Evolutionary conservation across 2,113 vertebrate species (phyloP), one percentile per base, ranked within the genome.

Genomic region (Tringa solitaria): DNA sequence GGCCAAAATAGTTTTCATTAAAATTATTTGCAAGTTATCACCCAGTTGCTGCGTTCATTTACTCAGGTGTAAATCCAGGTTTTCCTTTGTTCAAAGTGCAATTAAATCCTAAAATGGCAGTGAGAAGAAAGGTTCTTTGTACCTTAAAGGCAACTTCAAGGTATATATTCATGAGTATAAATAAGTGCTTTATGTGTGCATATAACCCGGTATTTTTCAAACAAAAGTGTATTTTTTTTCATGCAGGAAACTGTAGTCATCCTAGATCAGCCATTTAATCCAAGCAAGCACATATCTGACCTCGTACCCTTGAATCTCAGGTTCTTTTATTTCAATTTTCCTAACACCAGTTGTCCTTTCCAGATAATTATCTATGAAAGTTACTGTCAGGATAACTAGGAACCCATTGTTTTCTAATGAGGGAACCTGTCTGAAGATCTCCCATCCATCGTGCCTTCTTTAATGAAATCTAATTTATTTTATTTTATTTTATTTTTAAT

Each of bases 1-100:
- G 81, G 45, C 32, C 76, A 96, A 76, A 84, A 65, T 10, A 35
- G 51, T 78, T 96, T 97, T 96, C 72, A 91, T 96, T 95, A 95
- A 92, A 87, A 89, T 91, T 84, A 92, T 74, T 91, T 81, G 32
- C 18, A 48, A 32, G 16, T 51, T 82, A 65, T 69, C 6, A 59
- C 30, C 6, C 27, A 33, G 7, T 59, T 78, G 6, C 18, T 39
- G 20, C 45, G 9, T 65, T 73, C 35, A 35, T 57, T 85, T 88
- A 63, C 26, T 57, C n/a, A 57, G 46, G 54, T 75, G 32, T 74
- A 76, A 87, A 84, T 61, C 48, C 33, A 64, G 67, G 53, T 28
- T 75, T 69, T 59, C 27, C 54, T 80, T 59, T 89, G 33, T 86
- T 89, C 16, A 54, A 85, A 91, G 84, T 70, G 32, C n/a, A 93